phyloP scores from a whole-genome alignment of 2,797 vertebrate species.

The Psittacula derbiana region DNA sequence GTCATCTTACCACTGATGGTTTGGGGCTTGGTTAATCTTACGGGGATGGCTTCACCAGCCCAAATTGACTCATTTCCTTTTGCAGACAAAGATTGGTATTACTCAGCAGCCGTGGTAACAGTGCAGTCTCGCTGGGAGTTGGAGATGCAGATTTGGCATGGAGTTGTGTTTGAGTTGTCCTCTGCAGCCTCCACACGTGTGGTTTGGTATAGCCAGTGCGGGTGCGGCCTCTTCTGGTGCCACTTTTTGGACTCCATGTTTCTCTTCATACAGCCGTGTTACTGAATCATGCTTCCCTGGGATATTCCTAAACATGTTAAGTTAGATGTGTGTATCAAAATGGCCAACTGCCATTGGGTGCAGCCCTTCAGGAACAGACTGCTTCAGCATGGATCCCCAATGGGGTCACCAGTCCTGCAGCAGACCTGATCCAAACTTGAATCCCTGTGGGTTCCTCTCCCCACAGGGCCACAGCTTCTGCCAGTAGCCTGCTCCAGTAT shows the following conservation, averaged over 20 bases:
- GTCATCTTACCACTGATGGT: background rate
- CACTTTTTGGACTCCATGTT: background rate
- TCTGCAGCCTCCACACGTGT: fast-evolving
- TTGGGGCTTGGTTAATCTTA: background rate
- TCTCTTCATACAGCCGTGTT: background rate
- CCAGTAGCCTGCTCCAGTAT: background rate
- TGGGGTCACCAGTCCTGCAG: background rate
- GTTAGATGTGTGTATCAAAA: background rate
- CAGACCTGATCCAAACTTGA: too few species aligned
- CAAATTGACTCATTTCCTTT: slow-evolving; percentile 7
- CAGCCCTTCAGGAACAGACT: background rate
- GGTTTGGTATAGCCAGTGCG: background rate
- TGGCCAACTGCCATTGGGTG: background rate
- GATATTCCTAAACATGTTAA: background rate
- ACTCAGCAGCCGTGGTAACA: background rate
- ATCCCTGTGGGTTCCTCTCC: background rate
- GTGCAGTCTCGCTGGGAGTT: background rate
- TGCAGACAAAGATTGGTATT: background rate
- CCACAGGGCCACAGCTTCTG: background rate
- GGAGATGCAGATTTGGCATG: background rate
- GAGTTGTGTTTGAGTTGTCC: background rate
- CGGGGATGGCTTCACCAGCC: background rate
- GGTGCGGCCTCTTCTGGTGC: background rate
- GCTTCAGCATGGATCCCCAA: background rate
- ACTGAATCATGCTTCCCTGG: background rate